Evolutionary conservation across 2,888 invertebrate species (phyloP).

Genomic region (Platycheirus rosarum): DNA sequence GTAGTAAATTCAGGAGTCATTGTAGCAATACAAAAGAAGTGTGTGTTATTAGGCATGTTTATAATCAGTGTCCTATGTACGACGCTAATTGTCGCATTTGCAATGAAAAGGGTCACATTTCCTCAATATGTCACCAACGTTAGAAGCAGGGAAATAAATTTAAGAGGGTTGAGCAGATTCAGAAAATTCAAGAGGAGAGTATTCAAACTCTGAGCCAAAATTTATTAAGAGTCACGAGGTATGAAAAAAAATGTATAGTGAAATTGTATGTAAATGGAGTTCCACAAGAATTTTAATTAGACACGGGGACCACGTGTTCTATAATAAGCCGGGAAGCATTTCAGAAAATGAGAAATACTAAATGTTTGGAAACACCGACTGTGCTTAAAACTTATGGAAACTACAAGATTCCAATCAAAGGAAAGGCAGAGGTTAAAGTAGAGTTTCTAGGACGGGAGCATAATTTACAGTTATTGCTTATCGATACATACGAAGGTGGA

Average conservation of each 20-base stretch:
- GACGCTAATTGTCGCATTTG: not conserved
- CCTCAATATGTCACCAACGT: not conserved
- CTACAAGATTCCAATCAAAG: not conserved
- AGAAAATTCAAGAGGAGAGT: too few species aligned
- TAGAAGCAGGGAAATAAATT: too few species aligned
- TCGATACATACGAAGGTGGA: not conserved
- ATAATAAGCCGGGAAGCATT: not conserved
- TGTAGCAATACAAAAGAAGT: too few species aligned
- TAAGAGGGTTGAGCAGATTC: too few species aligned
- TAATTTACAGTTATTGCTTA: not conserved
- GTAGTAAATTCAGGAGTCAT: not conserved
- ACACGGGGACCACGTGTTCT: not conserved
- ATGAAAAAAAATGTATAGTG: too few species aligned
- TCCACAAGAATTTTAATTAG: not conserved
- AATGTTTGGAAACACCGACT: not conserved
- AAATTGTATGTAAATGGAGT: not conserved
- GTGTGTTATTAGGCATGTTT: not conserved
- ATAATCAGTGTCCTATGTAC: not conserved
- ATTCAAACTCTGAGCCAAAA: too few species aligned
- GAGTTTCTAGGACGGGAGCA: not conserved
- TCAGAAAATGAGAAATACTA: not conserved
- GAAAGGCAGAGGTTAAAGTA: not conserved
- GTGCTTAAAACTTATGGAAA: not conserved
- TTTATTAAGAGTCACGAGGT: too few species aligned
- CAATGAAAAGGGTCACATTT: not conserved